Base-by-base conservation (phyloP, 2,888 invertebrate genomes). In the Spodoptera exigua region DNA sequence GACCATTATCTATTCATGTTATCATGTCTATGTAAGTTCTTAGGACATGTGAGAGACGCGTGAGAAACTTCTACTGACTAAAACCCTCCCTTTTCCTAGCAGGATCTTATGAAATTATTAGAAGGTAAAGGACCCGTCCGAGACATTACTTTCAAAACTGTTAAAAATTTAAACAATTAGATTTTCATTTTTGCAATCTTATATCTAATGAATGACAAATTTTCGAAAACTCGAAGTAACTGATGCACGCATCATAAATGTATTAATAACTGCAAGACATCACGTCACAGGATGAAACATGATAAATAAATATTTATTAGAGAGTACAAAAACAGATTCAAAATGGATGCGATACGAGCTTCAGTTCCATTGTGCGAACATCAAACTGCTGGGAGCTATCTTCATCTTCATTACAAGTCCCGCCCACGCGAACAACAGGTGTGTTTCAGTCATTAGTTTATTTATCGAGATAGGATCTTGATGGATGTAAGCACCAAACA, bases 401-500 rank as follows among this genome's bases (percentile, higher is more conserved):
- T 83, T 84, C 83, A 82, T 65, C 83, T 86, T 87, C 85, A 91
- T 86, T 83, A 84, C 74, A 73, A 79, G 76, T 84, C 78, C 85
- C 77, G 83, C 86, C 84, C 80, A 83, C 82, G 76, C 81, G 79
- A 82, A 83, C 82, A 83, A 88, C 90, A 89, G 87, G 86, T 88
- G 90, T 86, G 87, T 87, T 89, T 85, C 83, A 88, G 87, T 92
- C 89, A 91, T 91, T 90, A 90, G 86, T 90, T 91, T 89, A 87
- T 88, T 89, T 85, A 85, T 82, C 79, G 75, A 83, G 93, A 93
- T 93, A 89, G 79, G 80, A 93, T 93, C 93, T 92, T 91, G 91
- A 92, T 86, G 88, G 89, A 90, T 88, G 89, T 88, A 83, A 83
- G 84, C 88, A 86, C 82, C 83, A 82, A 85, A 87, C 89, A 87